Evolutionary conservation across 2,888 invertebrate species (phyloP).

Genomic region (Smittia aterrima): DNA sequence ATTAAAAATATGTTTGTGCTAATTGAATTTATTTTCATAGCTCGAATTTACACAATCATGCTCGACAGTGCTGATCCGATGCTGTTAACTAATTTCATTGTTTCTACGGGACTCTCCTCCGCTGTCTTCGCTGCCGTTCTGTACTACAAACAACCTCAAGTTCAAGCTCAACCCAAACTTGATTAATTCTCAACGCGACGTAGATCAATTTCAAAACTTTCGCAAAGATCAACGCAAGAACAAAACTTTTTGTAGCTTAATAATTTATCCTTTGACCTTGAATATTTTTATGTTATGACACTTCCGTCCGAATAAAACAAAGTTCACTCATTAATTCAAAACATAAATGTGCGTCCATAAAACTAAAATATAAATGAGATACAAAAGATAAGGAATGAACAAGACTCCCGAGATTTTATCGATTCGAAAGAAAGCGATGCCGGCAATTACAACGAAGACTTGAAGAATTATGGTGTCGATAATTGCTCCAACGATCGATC

Average conservation of each 20-base stretch:
- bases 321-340: constrained; percentile 2
- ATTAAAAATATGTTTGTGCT: constrained; percentile 30
- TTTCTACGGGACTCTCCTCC: constrained; percentile 68
- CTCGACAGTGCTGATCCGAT: constrained; percentile 74
- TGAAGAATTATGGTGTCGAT: background rate
- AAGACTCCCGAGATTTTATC: constrained; percentile 4
- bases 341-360: constrained; percentile 12
- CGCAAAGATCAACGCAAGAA: too few relatives aligned
- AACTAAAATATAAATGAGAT: background rate
- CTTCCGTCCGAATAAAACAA: background rate
- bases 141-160: constrained; percentile 60
- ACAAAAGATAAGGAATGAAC: background rate
- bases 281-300: too few relatives aligned
- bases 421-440: background rate
- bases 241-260: too few relatives aligned
- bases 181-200: constrained; percentile 46
- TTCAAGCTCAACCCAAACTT: constrained; percentile 51
- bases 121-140: constrained; percentile 70
- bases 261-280: too few relatives aligned
- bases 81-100: constrained; percentile 69
- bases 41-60: constrained; percentile 75
- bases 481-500: background rate
- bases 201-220: too few relatives aligned
- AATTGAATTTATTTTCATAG: constrained; percentile 62
- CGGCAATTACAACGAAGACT: background rate